Conservation (phyloP, 2,797 vertebrate genomes). For the Sebastiscus albofasciatus region DNA sequence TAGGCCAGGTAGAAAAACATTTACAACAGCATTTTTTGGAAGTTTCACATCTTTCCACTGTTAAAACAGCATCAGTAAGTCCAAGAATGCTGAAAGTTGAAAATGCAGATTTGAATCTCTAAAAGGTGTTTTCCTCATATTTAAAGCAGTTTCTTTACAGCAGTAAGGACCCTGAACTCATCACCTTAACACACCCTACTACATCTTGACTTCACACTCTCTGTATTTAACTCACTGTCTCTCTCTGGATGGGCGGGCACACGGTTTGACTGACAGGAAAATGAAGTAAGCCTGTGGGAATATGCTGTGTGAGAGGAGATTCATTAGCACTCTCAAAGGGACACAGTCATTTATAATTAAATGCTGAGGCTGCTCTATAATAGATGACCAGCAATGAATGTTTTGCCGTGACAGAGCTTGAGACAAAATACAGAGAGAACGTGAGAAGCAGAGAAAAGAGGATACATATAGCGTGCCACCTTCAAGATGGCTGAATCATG, state of each 20-base stretch:
- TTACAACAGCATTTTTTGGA: neutral
- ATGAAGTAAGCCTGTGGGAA: slow-evolving; percentile 62
- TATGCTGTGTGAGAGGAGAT: slow-evolving; percentile 44
- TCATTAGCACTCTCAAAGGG: slow-evolving; percentile 79
- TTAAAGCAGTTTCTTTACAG: neutral
- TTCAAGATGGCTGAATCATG: neutral
- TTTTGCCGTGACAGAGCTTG: slow-evolving; percentile 64
- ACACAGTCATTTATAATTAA: slow-evolving; percentile 83
- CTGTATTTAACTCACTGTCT: neutral
- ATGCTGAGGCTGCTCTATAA: slow-evolving; percentile 74
- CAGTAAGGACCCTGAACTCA: neutral
- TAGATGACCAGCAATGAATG: slow-evolving; percentile 71
- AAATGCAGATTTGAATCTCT: neutral
- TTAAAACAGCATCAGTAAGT: neutral
- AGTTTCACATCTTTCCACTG: too few relatives aligned
- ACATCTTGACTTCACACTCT: neutral
- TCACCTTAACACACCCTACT: neutral
- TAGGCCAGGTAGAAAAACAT: neutral
- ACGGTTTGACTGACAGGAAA: slow-evolving; percentile 37
- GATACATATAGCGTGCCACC: neutral
- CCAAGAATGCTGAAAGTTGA: neutral
- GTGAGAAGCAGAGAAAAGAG: neutral
- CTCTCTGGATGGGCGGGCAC: slow-evolving; percentile 13
- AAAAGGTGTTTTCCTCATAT: neutral
- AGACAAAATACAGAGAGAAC: slow-evolving; percentile 57